Conservation (phyloP, 2,797 vertebrate genomes). For the Schizopygopsis pylzovi region DNA sequence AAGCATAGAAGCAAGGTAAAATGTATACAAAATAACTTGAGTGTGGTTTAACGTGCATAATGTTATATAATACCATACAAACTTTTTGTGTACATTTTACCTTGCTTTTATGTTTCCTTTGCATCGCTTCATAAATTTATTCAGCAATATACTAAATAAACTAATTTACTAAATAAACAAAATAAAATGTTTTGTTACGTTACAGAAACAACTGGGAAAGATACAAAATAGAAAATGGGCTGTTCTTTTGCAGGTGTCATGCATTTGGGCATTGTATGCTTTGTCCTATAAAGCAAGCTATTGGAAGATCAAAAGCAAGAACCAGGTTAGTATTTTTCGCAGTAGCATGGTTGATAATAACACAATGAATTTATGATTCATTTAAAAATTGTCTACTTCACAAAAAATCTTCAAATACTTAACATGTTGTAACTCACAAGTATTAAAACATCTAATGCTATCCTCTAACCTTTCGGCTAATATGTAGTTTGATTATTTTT, state of each 20-base stretch:
- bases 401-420: neutral
- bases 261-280: neutral
- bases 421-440: neutral
- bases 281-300: neutral
- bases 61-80: neutral
- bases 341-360: neutral
- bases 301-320: neutral
- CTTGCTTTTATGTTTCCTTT: neutral
- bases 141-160: too few relatives aligned
- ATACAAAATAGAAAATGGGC: neutral
- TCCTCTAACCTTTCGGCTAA: neutral
- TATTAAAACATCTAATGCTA: neutral
- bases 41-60: neutral
- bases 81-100: neutral
- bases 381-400: neutral
- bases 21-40: neutral
- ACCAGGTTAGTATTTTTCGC: neutral
- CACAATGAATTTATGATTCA: neutral
- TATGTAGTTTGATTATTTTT: neutral
- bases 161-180: too few relatives aligned
- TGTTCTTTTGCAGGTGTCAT: neutral
- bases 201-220: neutral
- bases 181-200: neutral
- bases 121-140: neutral
- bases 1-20: neutral